Conservation (phyloP, 2,888 invertebrate species). For the Chalcosyrphus nemorum region DNA sequence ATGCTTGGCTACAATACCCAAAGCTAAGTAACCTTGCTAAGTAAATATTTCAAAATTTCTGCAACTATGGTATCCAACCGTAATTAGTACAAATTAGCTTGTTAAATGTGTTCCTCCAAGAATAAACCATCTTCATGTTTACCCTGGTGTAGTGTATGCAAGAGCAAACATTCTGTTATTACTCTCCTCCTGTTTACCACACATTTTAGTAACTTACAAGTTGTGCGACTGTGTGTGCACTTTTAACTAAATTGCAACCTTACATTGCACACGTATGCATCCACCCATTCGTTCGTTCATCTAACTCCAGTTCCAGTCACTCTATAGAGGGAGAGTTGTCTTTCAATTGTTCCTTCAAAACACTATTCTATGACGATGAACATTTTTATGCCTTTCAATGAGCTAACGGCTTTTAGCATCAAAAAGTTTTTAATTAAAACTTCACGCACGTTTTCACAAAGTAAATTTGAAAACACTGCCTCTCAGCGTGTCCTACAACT, state of each 20-base stretch:
- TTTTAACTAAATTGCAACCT: conserved; percentile 23
- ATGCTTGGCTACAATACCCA: too few relatives aligned
- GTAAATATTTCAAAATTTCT: background rate
- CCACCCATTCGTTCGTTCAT: conserved; percentile 4
- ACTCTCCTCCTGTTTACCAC: background rate
- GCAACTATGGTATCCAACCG: conserved; percentile 1
- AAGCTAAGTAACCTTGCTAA: background rate
- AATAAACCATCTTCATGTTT: conserved; percentile 26
- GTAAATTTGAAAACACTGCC: conserved; percentile 69
- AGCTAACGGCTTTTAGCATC: conserved; percentile 67
- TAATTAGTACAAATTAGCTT: conserved; percentile 40
- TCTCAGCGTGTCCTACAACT: conserved; percentile 55
- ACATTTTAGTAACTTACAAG: background rate
- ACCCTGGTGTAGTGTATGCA: background rate
- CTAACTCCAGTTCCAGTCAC: background rate
- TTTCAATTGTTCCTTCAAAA: conserved; percentile 56
- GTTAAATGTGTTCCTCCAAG: conserved; percentile 30
- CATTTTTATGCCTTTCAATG: conserved; percentile 69
- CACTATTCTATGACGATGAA: conserved; percentile 20
- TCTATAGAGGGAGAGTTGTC: conserved; percentile 32
- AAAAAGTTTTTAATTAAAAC: conserved; percentile 73
- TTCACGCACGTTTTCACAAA: conserved; percentile 73
- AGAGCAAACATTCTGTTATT: background rate
- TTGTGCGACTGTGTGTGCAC: background rate
- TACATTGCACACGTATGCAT: conserved; percentile 8